Evolutionary conservation across 2,888 invertebrate genomes (phyloP).

Genomic region (Trilocha varians): DNA sequence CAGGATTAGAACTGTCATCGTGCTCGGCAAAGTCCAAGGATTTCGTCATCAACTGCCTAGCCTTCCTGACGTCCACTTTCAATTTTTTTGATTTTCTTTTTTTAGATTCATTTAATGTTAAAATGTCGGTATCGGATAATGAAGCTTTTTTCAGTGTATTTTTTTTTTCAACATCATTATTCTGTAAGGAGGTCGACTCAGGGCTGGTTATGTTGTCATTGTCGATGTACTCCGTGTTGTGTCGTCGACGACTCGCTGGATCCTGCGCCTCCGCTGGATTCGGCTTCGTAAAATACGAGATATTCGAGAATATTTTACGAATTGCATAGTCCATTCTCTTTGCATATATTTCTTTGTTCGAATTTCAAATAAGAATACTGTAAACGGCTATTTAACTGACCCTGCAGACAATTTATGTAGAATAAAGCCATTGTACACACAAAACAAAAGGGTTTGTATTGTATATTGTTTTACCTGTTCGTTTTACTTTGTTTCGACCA

Average conservation of each 20-base stretch:
- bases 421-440: neutral
- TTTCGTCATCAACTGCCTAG: slow-evolving; percentile 40
- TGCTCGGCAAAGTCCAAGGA: slow-evolving; percentile 20
- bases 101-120: slow-evolving; percentile 21
- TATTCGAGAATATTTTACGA: slow-evolving; percentile 59
- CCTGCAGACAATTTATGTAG: neutral
- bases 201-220: slow-evolving; percentile 43
- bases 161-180: slow-evolving; percentile 6
- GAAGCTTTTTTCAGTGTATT: slow-evolving; percentile 41
- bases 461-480: neutral
- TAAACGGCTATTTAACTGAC: neutral
- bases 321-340: slow-evolving; percentile 59
- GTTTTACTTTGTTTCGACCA: neutral
- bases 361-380: neutral
- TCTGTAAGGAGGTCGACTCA: slow-evolving; percentile 48
- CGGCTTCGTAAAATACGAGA: slow-evolving; percentile 55
- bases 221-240: slow-evolving; percentile 11
- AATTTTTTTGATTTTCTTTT: slow-evolving; percentile 41
- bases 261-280: slow-evolving; percentile 16
- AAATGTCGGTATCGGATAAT: slow-evolving; percentile 51
- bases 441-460: neutral
- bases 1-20: slow-evolving; percentile 23
- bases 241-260: slow-evolving; percentile 11
- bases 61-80: slow-evolving; percentile 49
- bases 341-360: slow-evolving; percentile 11